These are phyloP conservation scores for Gymnarchus niloticus DNA, from an alignment of 2,113 vertebrate genomes.

Conservation along the genomic window DNA sequence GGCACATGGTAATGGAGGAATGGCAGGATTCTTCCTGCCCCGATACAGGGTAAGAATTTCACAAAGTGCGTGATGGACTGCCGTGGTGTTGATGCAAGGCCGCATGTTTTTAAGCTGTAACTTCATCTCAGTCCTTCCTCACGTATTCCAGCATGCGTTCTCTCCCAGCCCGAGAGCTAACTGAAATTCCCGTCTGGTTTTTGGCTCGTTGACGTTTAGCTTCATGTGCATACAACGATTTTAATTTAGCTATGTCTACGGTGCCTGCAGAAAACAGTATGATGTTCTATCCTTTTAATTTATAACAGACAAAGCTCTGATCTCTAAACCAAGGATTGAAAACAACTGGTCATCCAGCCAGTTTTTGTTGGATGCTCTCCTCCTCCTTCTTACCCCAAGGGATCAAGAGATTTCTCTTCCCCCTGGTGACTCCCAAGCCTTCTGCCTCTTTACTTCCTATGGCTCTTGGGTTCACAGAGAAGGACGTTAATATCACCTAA, in stretches of 20 bases:
- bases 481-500: conserved; percentile 19
- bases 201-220: background rate
- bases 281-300: background rate
- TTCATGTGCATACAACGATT: background rate
- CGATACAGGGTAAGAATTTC: background rate
- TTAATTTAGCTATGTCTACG: background rate
- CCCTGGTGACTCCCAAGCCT: background rate
- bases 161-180: background rate
- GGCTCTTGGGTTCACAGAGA: background rate
- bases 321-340: background rate
- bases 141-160: background rate
- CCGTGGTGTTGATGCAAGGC: background rate
- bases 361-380: background rate
- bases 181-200: background rate
- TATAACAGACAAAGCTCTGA: background rate
- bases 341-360: background rate
- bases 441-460: background rate
- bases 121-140: background rate
- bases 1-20: background rate
- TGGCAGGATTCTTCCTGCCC: background rate
- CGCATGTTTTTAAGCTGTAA: background rate
- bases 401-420: too few relatives aligned
- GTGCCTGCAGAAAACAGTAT: background rate
- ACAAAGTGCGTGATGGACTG: background rate
- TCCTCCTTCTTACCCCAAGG: too few relatives aligned